Percentiles rank a stretch among this genome's conserved stretches.
Evolutionary conservation across 2,888 invertebrate genomes (phyloP).

Genomic region (Caenorhabditis afra): DNA sequence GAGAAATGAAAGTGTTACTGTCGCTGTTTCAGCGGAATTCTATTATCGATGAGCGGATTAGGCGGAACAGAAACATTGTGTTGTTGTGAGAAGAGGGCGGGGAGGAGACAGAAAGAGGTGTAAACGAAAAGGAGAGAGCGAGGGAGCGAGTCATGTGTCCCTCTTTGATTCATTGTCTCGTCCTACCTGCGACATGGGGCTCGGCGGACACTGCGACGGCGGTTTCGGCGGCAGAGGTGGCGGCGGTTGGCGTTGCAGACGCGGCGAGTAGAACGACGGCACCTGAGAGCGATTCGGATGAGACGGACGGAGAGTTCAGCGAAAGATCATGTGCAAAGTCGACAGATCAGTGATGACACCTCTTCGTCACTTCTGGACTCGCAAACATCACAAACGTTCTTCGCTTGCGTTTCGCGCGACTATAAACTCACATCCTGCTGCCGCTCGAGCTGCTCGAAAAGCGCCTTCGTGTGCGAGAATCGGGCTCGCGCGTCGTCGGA

Average conservation of each 20-base stretch:
- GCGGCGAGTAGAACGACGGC: slow-evolving; percentile 79
- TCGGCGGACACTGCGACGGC: slow-evolving; percentile 57
- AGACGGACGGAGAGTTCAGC: not conserved
- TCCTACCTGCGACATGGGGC: slow-evolving; percentile 72
- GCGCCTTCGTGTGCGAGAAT: slow-evolving; percentile 79
- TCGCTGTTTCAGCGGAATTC: slow-evolving; percentile 32
- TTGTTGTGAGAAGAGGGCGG: slow-evolving; percentile 1
- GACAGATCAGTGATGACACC: too few relatives aligned
- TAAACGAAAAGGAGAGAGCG: slow-evolving; percentile 14
- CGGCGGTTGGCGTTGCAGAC: slow-evolving; percentile 76
- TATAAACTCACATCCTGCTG: slow-evolving; percentile 65
- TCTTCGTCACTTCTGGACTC: too few relatives aligned
- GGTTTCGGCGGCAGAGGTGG: slow-evolving; percentile 68
- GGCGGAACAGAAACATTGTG: slow-evolving; percentile 38
- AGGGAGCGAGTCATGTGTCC: slow-evolving; percentile 20
- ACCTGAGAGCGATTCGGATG: slow-evolving; percentile 49
- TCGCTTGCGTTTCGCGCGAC: too few relatives aligned
- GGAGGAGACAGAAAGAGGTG: slow-evolving; percentile 17
- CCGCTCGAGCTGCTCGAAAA: slow-evolving; percentile 79
- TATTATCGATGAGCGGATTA: slow-evolving; percentile 57
- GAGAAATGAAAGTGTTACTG: too few relatives aligned
- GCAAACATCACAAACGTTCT: too few relatives aligned
- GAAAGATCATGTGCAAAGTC: too few relatives aligned
- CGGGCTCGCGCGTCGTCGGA: slow-evolving; percentile 76
- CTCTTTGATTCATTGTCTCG: slow-evolving; percentile 5